Conservation (phyloP, 2,888 invertebrate genomes). For the Zonitis immaculata region DNA sequence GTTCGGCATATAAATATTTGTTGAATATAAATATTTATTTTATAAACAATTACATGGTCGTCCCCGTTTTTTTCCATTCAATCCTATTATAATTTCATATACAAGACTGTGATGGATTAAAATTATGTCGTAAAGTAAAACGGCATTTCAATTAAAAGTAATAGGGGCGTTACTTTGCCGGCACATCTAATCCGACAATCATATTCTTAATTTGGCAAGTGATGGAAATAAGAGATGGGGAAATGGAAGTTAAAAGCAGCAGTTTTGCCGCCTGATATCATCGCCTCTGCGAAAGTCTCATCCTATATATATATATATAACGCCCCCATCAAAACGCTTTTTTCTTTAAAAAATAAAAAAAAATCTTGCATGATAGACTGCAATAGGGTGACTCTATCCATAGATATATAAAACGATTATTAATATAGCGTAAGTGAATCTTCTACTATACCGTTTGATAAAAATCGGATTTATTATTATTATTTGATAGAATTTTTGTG, state of each 20-base stretch:
- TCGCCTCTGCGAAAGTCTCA: slow-evolving; percentile 19
- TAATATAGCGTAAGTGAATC: slow-evolving; percentile 50
- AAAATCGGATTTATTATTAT: not conserved
- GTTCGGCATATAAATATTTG: no score
- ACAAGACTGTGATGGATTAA: no score
- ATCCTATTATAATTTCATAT: not conserved
- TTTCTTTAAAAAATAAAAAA: no score
- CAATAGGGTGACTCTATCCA: slow-evolving; percentile 43
- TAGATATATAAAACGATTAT: slow-evolving; percentile 48
- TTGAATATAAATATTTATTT: not conserved
- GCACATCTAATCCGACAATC: slow-evolving; percentile 32
- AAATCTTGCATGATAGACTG: slow-evolving; percentile 45
- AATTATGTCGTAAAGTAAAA: slow-evolving; percentile 37
- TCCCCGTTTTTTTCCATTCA: not conserved
- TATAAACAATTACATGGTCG: not conserved
- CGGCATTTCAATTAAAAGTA: slow-evolving; percentile 36
- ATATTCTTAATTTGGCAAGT: slow-evolving; percentile 48
- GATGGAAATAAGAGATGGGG: slow-evolving; percentile 34
- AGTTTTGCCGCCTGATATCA: slow-evolving; percentile 47
- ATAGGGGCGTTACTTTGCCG: slow-evolving; percentile 26
- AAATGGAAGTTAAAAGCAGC: slow-evolving; percentile 34
- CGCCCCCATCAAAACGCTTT: slow-evolving; percentile 12
- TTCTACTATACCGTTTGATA: no score
- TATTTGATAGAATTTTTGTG: no score
- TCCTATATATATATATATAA: no score